Conservation (phyloP, 2,888 invertebrate species). For the Itoplectis maculator region DNA sequence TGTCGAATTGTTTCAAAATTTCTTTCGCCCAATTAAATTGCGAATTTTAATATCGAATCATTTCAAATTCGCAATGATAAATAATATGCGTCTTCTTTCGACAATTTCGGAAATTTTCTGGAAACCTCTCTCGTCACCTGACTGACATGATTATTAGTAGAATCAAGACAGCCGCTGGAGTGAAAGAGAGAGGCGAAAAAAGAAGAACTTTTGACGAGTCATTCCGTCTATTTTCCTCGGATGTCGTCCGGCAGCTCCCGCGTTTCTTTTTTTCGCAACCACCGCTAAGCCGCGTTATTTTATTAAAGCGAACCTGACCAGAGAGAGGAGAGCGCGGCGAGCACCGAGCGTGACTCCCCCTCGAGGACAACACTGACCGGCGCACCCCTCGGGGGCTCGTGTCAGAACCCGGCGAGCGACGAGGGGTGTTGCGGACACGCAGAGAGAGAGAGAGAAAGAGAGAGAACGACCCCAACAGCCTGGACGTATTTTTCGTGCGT, state of each 20-base stretch:
- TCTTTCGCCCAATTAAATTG: too few relatives aligned
- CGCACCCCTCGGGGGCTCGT: conserved; percentile 40
- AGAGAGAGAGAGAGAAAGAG: not conserved
- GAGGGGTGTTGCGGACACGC: conserved; percentile 31
- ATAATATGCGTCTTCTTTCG: too few relatives aligned
- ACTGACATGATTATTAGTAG: conserved; percentile 9
- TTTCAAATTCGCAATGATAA: too few relatives aligned
- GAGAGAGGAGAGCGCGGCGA: too few relatives aligned
- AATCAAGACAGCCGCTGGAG: conserved; percentile 12
- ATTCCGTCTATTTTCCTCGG: conserved; percentile 21
- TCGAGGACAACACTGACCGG: not conserved
- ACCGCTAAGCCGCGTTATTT: conserved; percentile 38
- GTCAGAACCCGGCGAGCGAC: conserved; percentile 39
- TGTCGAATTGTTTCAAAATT: too few relatives aligned
- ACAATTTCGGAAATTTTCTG: too few relatives aligned
- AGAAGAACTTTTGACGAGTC: conserved; percentile 32
- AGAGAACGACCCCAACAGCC: conserved; percentile 9
- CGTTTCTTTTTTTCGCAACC: conserved; percentile 15
- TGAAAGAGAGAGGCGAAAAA: conserved; percentile 3
- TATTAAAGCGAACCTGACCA: conserved; percentile 49
- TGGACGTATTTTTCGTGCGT: conserved; percentile 6
- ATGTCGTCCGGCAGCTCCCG: not conserved
- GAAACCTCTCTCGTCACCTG: not conserved
- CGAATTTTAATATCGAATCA: too few relatives aligned
- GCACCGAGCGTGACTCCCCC: conserved; percentile 31